Conservation (phyloP, 1,140 invertebrate genomes). For the Ostrea denselamellosa region DNA sequence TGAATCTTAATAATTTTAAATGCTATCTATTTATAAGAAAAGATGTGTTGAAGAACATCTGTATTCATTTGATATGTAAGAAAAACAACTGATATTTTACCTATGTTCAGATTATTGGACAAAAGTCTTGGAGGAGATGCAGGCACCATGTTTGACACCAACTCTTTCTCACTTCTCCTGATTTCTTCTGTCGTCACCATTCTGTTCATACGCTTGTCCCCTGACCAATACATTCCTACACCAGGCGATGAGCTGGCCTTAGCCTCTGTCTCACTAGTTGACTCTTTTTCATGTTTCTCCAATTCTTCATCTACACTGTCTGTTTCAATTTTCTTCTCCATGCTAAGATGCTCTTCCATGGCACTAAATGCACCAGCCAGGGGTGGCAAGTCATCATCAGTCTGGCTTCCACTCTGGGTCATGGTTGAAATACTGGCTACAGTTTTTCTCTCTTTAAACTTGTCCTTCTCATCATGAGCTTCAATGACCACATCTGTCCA, state of each 20-base stretch:
- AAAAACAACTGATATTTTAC: constrained; percentile 21
- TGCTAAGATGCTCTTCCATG: constrained; percentile 49
- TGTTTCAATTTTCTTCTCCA: not conserved
- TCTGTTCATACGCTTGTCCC: constrained; percentile 50
- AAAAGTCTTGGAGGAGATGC: constrained; percentile 51
- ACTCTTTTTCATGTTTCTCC: constrained; percentile 58
- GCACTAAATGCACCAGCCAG: constrained; percentile 42
- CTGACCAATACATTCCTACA: not conserved
- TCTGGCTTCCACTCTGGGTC: not conserved
- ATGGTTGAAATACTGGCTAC: not conserved
- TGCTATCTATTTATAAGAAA: not conserved
- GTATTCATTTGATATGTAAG: not conserved
- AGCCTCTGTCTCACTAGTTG: constrained; percentile 40
- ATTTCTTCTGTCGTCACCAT: constrained; percentile 46
- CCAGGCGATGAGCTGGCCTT: constrained; percentile 40
- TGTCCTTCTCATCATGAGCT: constrained; percentile 42
- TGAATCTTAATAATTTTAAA: too few relatives aligned
- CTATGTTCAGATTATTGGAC: constrained; percentile 51
- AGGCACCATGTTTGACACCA: constrained; percentile 54
- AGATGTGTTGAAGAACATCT: not conserved
- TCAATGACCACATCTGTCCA: constrained; percentile 55
- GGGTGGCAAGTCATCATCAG: not conserved
- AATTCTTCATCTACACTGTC: constrained; percentile 5
- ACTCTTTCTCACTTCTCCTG: constrained; percentile 48
- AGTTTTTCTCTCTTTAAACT: constrained; percentile 42